These are phyloP conservation scores for Dendrocincla tyrannina DNA, from an alignment of 2,797 vertebrate species.

Conservation along the genomic window DNA sequence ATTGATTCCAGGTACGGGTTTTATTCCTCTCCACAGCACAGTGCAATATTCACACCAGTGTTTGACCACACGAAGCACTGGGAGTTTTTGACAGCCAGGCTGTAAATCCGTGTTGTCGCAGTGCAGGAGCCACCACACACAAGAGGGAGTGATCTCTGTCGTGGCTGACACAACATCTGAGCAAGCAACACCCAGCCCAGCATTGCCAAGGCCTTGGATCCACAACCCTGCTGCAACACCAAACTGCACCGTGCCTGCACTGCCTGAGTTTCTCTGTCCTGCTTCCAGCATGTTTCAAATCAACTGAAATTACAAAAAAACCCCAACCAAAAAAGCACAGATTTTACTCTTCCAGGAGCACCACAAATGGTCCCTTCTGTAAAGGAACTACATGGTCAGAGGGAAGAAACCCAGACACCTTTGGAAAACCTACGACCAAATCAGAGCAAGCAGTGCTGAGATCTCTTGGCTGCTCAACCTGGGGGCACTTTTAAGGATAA, in stretches of 20 bases:
- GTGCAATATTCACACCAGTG: background rate
- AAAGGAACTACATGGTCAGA: background rate
- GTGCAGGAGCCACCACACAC: background rate
- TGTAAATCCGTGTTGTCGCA: background rate
- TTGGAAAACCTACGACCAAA: fast-evolving
- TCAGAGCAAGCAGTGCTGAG: background rate
- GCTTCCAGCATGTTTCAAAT: background rate
- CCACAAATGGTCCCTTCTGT: background rate
- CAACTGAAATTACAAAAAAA: background rate
- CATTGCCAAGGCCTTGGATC: background rate
- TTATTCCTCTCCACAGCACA: background rate
- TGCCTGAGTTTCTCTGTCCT: background rate
- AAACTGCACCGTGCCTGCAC: background rate
- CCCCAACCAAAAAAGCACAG: background rate
- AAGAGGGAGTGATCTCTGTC: fast-evolving
- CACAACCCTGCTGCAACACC: fast-evolving
- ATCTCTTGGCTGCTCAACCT: fast-evolving
- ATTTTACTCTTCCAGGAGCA: background rate
- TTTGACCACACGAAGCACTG: fast-evolving
- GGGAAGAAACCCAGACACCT: background rate
- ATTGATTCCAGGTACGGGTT: background rate
- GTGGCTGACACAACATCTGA: background rate
- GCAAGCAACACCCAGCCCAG: background rate
- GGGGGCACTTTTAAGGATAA: background rate
- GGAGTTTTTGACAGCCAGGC: background rate